Conservation (phyloP, 2,888 invertebrate genomes). For the Altica lythri region DNA sequence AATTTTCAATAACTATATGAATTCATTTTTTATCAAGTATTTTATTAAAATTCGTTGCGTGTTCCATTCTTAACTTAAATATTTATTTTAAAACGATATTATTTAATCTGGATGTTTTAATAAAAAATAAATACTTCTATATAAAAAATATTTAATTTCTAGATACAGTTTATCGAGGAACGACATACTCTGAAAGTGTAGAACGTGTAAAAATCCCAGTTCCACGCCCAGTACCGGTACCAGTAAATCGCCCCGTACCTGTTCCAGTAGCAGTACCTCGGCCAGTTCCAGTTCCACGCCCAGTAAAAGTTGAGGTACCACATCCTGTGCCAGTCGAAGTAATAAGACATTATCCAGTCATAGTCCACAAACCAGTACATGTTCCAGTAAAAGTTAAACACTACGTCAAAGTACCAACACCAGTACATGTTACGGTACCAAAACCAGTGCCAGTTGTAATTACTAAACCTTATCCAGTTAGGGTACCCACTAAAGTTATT, state of each 20-base stretch:
- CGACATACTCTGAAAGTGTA: conserved; percentile 46
- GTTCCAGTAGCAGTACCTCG: conserved; percentile 48
- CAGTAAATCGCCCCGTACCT: conserved; percentile 44
- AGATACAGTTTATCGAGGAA: conserved; percentile 38
- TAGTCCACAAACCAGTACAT: conserved; percentile 47
- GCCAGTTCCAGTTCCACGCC: conserved; percentile 48
- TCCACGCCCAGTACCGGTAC: conserved; percentile 47
- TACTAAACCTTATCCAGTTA: conserved; percentile 48
- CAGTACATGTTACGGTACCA: conserved; percentile 48
- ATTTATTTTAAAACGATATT: too few species aligned
- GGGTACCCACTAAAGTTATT: conserved; percentile 45
- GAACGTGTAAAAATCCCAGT: conserved; percentile 45
- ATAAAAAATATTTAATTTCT: not conserved
- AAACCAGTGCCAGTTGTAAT: conserved; percentile 49
- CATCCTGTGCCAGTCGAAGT: conserved; percentile 48
- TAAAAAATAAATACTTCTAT: too few species aligned
- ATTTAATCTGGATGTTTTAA: too few species aligned
- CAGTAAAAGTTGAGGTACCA: conserved; percentile 49
- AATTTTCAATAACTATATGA: too few species aligned
- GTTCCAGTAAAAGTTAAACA: conserved; percentile 47
- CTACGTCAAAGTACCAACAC: conserved; percentile 48
- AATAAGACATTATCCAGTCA: conserved; percentile 46
- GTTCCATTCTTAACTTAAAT: too few species aligned
- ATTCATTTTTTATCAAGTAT: too few species aligned
- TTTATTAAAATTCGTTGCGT: too few species aligned